Conservation (phyloP, 2,797 vertebrate genomes). For the Brachyalestes nurse region DNA sequence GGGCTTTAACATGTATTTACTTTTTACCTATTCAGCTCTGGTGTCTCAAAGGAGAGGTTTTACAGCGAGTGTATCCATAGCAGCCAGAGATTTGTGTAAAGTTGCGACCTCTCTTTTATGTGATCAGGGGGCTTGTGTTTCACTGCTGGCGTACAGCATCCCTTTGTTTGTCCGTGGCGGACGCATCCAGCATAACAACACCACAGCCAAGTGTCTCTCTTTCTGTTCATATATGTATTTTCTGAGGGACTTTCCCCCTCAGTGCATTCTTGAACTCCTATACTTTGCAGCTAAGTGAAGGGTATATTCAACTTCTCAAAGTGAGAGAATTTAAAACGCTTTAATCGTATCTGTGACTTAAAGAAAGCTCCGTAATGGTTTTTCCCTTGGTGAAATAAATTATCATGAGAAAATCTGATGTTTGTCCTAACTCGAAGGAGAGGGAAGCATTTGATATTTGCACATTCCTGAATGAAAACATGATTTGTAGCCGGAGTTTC, state of each 20-base stretch:
- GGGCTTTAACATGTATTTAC: slow-evolving; percentile 1
- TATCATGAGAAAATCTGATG: neutral
- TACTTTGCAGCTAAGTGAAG: slow-evolving; percentile 22
- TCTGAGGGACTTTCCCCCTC: neutral
- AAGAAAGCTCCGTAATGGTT: neutral
- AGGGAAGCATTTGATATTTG: neutral
- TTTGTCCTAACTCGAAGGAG: neutral
- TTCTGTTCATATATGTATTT: neutral
- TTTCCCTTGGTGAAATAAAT: slow-evolving; percentile 1
- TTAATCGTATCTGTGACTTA: neutral
- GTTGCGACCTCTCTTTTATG: slow-evolving; percentile 14
- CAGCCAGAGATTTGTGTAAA: neutral
- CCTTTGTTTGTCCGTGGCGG: neutral
- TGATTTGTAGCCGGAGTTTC: neutral
- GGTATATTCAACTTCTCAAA: neutral
- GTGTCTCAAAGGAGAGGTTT: neutral
- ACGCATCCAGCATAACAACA: neutral
- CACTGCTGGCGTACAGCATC: neutral
- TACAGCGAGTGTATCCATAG: slow-evolving; percentile 2
- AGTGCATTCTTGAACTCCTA: slow-evolving; percentile 6
- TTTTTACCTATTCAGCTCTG: slow-evolving; percentile 6
- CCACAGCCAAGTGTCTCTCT: neutral
- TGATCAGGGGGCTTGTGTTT: slow-evolving; percentile 2
- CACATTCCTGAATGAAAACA: neutral
- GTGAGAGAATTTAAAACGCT: slow-evolving; percentile 8